phyloP scores from a whole-genome alignment of 35 echinoderm and acorn worm genomes.

The Heliocidaris erythrogramma region DNA sequence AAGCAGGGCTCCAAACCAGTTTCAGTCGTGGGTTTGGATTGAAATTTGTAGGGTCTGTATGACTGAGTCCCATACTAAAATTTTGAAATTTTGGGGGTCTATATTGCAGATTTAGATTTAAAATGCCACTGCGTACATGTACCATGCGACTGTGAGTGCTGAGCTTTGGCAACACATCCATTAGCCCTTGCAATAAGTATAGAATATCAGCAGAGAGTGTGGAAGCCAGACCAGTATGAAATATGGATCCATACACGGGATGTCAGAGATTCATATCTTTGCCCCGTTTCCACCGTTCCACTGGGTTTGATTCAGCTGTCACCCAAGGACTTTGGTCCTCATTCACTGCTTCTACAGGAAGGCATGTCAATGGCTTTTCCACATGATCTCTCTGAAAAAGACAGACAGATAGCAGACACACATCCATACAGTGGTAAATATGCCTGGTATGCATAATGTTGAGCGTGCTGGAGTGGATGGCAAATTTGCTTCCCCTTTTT shows the following conservation, averaged over 20 bases:
- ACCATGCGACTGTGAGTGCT: too few relatives aligned
- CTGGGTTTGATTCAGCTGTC: conserved; percentile 36
- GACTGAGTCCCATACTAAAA: too few relatives aligned
- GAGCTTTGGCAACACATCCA: too few relatives aligned
- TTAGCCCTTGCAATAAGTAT: neutral
- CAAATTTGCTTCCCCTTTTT: conserved; percentile 22
- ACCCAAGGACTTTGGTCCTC: conserved; percentile 26
- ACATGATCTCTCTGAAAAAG: conserved; percentile 22
- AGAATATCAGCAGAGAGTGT: neutral
- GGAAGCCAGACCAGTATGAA: neutral
- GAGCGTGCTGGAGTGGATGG: neutral
- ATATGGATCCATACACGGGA: conserved; percentile 16
- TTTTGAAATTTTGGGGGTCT: too few relatives aligned
- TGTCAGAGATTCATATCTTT: neutral
- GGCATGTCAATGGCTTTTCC: conserved; percentile 42
- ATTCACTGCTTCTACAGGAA: conserved; percentile 23
- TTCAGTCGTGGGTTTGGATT: too few relatives aligned
- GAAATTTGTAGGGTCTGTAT: too few relatives aligned
- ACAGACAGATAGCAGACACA: neutral
- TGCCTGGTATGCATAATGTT: conserved; percentile 37
- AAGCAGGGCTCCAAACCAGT: too few relatives aligned
- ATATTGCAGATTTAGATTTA: too few relatives aligned
- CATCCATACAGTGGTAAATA: neutral
- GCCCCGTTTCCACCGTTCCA: neutral
- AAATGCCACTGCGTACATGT: too few relatives aligned